A percentile compares a stretch with the other conserved stretches of the same genome.
Evolutionary conservation across 2,888 invertebrate species (phyloP).

Genomic region (Sesamia inferens): DNA sequence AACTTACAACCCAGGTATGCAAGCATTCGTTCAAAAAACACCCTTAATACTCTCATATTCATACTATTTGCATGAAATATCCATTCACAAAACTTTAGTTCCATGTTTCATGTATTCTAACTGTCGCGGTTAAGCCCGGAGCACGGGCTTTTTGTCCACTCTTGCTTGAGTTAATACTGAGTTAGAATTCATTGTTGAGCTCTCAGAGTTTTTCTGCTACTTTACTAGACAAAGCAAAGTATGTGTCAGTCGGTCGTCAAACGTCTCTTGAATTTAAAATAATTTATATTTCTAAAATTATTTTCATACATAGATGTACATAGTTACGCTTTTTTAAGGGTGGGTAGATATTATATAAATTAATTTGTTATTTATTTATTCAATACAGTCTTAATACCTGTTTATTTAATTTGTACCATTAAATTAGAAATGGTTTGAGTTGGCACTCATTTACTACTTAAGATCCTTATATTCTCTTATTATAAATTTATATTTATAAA

Average conservation of each 20-base stretch:
- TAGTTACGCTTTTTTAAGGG: too few species aligned
- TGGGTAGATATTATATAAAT: too few species aligned
- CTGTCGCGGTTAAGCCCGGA: constrained; percentile 46
- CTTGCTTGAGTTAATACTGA: constrained; percentile 50
- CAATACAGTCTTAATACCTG: too few species aligned
- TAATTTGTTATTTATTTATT: too few species aligned
- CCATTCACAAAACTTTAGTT: constrained; percentile 42
- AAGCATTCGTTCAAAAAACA: background rate
- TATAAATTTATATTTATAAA: too few species aligned
- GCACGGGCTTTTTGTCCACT: constrained; percentile 45
- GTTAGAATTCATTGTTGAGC: constrained; percentile 55
- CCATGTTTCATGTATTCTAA: constrained; percentile 41
- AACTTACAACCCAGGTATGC: background rate
- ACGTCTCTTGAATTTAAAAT: too few species aligned
- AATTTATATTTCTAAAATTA: too few species aligned
- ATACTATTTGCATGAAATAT: constrained; percentile 30
- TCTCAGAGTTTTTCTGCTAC: constrained; percentile 35
- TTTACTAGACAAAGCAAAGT: constrained; percentile 18
- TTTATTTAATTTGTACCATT: too few species aligned
- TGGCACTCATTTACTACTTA: too few species aligned
- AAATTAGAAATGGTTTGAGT: too few species aligned
- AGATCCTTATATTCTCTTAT: too few species aligned
- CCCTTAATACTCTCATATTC: constrained; percentile 9
- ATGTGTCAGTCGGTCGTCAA: background rate
- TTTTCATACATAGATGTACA: too few species aligned